phyloP scores from a whole-genome alignment of 1,140 invertebrate genomes.

The Drosophila equinoxialis region DNA sequence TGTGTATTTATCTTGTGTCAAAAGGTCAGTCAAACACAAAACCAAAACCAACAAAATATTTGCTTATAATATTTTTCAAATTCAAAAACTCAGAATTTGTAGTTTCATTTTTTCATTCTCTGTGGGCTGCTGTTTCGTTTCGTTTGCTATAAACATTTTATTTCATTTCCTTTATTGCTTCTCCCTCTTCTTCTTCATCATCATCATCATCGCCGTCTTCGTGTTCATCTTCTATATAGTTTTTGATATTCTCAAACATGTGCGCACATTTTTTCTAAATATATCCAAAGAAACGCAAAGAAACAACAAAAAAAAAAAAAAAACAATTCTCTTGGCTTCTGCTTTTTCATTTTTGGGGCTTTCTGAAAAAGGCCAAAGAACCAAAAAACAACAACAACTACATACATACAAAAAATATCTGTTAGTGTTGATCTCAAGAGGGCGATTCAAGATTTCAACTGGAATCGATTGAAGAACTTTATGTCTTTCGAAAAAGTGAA shows the following conservation, averaged over 20 bases:
- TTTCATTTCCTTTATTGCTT: constrained; percentile 46
- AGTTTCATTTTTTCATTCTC: not conserved
- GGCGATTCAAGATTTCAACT: constrained; percentile 1
- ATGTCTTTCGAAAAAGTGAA: not conserved
- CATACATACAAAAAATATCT: not conserved
- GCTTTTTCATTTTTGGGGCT: constrained; percentile 5
- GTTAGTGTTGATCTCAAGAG: not conserved
- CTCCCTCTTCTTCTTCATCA: constrained; percentile 23
- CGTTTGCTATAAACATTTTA: constrained; percentile 50
- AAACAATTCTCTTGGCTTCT: constrained; percentile 35
- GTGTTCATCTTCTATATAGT: constrained; percentile 28
- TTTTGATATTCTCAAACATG: constrained; percentile 77
- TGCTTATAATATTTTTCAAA: not conserved
- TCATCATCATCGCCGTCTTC: constrained; percentile 34
- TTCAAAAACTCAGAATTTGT: not conserved
- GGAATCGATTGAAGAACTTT: not conserved
- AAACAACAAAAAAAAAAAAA: constrained; percentile 6
- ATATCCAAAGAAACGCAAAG: constrained; percentile 42
- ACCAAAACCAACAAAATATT: not conserved
- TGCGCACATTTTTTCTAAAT: constrained; percentile 68
- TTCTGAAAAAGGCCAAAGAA: constrained; percentile 15
- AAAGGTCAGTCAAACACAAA: not conserved
- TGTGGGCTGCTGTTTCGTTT: constrained; percentile 29
- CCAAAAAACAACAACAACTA: constrained; percentile 1
- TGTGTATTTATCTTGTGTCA: not conserved